Evolutionary conservation across 2,888 invertebrate species (phyloP), one percentile per base, ranked within the genome.

Genomic region (Meandrusa payeni): DNA sequence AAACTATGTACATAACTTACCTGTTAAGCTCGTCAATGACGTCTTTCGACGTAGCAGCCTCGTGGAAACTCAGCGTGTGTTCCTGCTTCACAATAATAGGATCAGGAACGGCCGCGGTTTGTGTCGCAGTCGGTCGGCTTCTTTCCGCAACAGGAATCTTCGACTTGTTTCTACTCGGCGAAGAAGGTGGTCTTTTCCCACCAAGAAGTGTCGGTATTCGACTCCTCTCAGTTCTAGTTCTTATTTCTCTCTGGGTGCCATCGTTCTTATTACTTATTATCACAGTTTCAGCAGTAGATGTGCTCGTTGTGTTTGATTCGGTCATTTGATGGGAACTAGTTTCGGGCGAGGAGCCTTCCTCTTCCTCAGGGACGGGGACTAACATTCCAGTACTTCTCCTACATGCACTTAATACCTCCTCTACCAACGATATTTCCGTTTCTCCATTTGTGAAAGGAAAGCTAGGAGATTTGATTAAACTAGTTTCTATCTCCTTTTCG

Each of bases 21-120:
- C 88, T 89, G 67, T 93, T 93, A 9, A 94, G 80, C 63, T 93
- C 93, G 59, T 93, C 93, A 55, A 94, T 93, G 39, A 93, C 93
- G 66, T 93, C 93, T 64, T 93, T 93, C 27, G 93, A 93, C 22
- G 93, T 93, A 6, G 93, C 93, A 48, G 92, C 89, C 63, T 93
- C 93, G 59, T 93, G 93, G 64, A 93, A 93, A 75, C 93, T 92
- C 45, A 93, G 73, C 4, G 90, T 90, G 56, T 92, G 83, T 44
- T 90, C 91, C 55, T 86, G 88, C 52, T 79, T 80, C 10, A 88
- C 78, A 26, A 88, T 88, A 37, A 88, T 80, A 5, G 81, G 67
- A 27, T 83, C 85, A 5, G 76, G 66, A 3, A 56, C 48, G 2
- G 67, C 52, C 1, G 47, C 26, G 7, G 54, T 26, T 53, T 70